These are phyloP conservation scores for Phania funesta DNA, from an alignment of 2,888 invertebrate genomes.

Conservation along the genomic window DNA sequence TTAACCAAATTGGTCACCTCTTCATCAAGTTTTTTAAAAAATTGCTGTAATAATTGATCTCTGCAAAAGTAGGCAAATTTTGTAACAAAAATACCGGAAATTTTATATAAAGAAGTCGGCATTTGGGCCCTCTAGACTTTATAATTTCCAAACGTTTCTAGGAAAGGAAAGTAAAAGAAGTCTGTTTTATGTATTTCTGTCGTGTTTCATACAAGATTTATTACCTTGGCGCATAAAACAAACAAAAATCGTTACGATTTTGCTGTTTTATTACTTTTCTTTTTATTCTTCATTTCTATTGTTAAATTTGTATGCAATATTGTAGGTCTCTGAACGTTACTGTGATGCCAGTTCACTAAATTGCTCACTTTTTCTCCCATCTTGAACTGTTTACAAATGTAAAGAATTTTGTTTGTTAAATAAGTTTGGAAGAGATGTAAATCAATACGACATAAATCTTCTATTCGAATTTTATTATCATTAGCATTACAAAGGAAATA, in stretches of 20 bases:
- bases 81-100: no score
- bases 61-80: no score
- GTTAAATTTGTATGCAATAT: conserved; percentile 33
- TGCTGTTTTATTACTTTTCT: conserved; percentile 7
- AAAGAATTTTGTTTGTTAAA: neutral
- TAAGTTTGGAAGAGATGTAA: conserved; percentile 47
- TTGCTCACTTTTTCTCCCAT: neutral
- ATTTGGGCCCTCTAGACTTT: no score
- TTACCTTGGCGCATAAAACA: conserved; percentile 40
- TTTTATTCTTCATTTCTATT: conserved; percentile 29
- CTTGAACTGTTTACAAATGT: neutral
- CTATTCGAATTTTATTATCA: conserved; percentile 45
- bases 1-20: no score
- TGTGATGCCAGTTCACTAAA: conserved; percentile 3
- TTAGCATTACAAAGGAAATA: conserved; percentile 32
- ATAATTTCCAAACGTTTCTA: no score
- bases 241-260: conserved; percentile 33
- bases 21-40: no score
- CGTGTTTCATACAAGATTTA: conserved; percentile 59
- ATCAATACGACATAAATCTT: conserved; percentile 60
- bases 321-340: neutral
- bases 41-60: no score
- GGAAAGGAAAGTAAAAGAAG: no score
- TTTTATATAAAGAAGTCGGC: no score
- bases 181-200: conserved; percentile 40